Percentiles rank a stretch among this genome's conserved stretches.
These are phyloP conservation scores for Chloroceryle aenea DNA, from an alignment of 2,113 vertebrate genomes.

Conservation along the genomic window DNA sequence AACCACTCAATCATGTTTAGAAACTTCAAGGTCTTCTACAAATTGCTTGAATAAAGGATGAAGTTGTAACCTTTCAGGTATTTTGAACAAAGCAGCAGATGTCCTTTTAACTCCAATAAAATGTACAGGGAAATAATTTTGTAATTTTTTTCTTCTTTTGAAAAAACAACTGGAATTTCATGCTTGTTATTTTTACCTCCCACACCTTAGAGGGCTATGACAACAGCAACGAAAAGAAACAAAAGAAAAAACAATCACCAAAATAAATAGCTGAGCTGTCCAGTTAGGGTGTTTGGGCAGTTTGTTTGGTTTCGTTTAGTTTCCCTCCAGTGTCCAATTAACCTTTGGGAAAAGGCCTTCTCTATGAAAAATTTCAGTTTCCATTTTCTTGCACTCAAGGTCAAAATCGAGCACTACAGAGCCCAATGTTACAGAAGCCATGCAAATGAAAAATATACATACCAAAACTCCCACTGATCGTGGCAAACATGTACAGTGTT, in stretches of 20 bases:
- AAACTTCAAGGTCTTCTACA: constrained; percentile 44
- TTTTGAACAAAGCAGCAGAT: constrained; percentile 18
- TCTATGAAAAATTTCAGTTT: not conserved
- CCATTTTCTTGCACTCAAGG: not conserved
- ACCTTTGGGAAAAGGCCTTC: not conserved
- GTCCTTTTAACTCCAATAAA: not conserved
- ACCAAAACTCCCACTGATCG: not conserved
- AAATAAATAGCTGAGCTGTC: not conserved
- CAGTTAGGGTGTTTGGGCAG: not conserved
- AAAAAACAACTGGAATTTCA: not conserved
- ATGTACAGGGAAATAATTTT: not conserved
- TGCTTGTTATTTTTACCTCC: constrained; percentile 18
- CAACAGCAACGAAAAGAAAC: not conserved
- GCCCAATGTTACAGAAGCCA: not conserved
- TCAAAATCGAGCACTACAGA: not conserved
- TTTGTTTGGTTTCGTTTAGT: constrained; percentile 1
- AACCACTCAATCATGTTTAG: not conserved
- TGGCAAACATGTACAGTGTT: not conserved
- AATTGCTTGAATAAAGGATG: constrained; percentile 24
- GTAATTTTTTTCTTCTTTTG: not conserved
- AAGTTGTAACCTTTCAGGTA: constrained; percentile 30
- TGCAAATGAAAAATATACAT: not conserved
- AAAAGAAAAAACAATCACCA: not conserved
- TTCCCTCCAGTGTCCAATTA: constrained; percentile 7
- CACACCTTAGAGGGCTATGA: not conserved